A percentile compares a stretch with the other conserved stretches of the same genome.
phyloP scores from a whole-genome alignment of 2,113 vertebrate genomes.

The Lanius collurio region DNA sequence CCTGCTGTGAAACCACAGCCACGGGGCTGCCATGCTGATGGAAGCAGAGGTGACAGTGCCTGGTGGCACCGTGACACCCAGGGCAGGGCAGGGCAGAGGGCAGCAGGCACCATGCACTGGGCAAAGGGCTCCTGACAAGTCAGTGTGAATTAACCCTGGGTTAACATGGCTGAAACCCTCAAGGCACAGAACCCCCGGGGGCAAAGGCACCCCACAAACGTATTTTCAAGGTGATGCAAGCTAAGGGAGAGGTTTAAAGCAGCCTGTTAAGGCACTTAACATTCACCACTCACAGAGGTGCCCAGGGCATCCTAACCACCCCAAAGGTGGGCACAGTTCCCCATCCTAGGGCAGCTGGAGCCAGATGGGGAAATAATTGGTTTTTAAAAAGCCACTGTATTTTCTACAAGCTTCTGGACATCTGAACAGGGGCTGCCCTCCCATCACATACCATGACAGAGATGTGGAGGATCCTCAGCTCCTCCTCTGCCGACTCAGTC shows the following conservation, averaged over 20 bases:
- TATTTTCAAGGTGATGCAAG: background rate
- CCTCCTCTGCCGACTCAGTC: slow-evolving; percentile 88
- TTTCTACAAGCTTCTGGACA: background rate
- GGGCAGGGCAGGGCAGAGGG: background rate
- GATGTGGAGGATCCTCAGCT: slow-evolving; percentile 96
- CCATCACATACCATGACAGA: slow-evolving; percentile 91
- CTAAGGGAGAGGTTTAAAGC: background rate
- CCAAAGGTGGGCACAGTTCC: background rate
- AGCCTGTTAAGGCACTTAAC: background rate
- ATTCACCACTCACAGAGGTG: background rate
- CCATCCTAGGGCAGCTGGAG: background rate
- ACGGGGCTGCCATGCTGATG: background rate
- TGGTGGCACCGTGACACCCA: background rate
- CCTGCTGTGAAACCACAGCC: fast-evolving
- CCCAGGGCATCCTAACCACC: background rate
- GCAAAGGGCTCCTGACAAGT: background rate
- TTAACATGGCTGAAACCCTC: background rate
- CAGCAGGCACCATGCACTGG: fast-evolving
- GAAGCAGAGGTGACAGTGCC: background rate
- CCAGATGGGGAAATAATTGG: background rate
- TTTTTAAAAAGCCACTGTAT: background rate
- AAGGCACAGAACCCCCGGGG: background rate
- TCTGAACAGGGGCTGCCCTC: background rate
- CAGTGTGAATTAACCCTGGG: background rate
- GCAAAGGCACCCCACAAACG: background rate